phyloP scores from a whole-genome alignment of 2,888 invertebrate species.

The Esperia sulphurella region DNA sequence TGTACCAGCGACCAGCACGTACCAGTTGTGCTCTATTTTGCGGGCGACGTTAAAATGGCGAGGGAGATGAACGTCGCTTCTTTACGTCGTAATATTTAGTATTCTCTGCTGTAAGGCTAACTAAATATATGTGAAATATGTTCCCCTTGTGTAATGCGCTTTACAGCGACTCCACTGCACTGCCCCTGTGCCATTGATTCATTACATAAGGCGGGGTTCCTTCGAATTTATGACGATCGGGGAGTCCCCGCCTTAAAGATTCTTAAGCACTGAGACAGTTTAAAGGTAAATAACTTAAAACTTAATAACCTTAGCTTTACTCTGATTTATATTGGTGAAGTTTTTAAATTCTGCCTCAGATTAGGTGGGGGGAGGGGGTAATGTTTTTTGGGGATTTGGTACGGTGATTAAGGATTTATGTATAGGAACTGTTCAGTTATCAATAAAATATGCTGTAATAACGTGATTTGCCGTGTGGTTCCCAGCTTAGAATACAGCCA shows the following conservation, averaged over 20 bases:
- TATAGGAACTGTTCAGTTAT: too few relatives aligned
- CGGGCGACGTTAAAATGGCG: too few relatives aligned
- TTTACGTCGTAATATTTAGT: too few relatives aligned
- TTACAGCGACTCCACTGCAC: constrained; percentile 27
- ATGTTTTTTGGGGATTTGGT: neutral
- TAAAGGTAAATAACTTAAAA: constrained; percentile 45
- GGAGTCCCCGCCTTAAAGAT: constrained; percentile 26
- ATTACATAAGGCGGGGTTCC: constrained; percentile 42
- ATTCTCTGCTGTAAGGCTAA: too few relatives aligned
- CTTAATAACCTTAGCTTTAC: constrained; percentile 30
- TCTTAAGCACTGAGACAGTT: constrained; percentile 18
- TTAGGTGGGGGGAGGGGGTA: neutral
- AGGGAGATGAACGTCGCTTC: too few relatives aligned
- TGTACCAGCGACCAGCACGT: too few relatives aligned
- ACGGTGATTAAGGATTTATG: neutral
- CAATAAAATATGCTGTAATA: too few relatives aligned
- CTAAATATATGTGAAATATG: too few relatives aligned
- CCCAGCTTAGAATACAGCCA: too few relatives aligned
- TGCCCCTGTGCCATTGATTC: constrained; percentile 39
- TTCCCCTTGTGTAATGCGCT: neutral
- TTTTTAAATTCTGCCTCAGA: neutral
- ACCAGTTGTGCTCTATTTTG: too few relatives aligned
- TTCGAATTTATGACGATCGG: constrained; percentile 53
- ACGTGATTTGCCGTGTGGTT: too few relatives aligned
- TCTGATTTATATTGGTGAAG: constrained; percentile 4